Evolutionary conservation across 2,113 vertebrate species (phyloP), one percentile per base, ranked within the genome.

Genomic region (Otolemur garnettii): DNA sequence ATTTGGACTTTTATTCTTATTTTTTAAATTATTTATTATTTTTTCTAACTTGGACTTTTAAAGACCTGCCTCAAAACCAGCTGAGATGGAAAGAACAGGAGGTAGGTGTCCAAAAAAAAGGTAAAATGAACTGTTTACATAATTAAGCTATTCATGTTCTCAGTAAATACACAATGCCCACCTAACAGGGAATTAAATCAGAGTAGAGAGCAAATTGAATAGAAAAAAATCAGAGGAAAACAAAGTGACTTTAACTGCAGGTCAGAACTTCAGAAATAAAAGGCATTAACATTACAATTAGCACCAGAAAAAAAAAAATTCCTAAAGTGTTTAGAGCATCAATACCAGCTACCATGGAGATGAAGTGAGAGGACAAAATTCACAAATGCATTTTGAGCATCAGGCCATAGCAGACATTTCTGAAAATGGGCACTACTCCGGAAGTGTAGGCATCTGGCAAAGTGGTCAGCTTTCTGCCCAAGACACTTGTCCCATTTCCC

Each of bases 221-320:
- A 89, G 64, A 80, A 77, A 64, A 64, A 82, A 38, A 59, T 66
- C 50, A 10, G 42, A 30, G 78, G 57, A 68, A 90, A 93, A 90
- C n/a, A 93, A 50, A 91, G 22, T 14, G 19, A 85, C 12, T 95
- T 71, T 87, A 80, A 93, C 26, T 90, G 59, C 2, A 22, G 81
- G 42, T 66, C 53, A 83, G n/a, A 95, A 69, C 11, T 59, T 5
- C 21, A 93, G 77, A 78, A 88, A 82, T 57, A 80, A 94, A 94
- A 87, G 82, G 17, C 64, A 91, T 87, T 93, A 81, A 74, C 60
- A 87, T 60, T 90, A n/a, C 59, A 75, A 62, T 81, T 35, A 91
- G 38, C 17, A n/a, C 66, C 28, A 33, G 64, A 71, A 64, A 19
- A 22, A 28, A 28, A 59, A 78, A 45, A 95, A 90, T 24, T 22